Base-by-base conservation (phyloP, 1,140 invertebrate genomes). In the Acromyrmex charruanus region DNA sequence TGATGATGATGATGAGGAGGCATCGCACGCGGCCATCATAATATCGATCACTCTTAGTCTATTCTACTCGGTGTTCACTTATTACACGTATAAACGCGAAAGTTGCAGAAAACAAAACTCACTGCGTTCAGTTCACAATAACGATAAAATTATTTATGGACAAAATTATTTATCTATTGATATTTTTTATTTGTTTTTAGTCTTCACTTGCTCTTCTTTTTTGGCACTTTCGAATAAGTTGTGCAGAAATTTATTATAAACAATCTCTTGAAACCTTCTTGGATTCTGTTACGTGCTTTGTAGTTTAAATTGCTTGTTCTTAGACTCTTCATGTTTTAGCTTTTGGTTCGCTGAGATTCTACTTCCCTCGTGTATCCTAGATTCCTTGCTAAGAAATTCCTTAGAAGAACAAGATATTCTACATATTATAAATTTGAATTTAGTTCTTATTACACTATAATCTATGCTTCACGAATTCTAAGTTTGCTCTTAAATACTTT, bases 11-110 rank as follows among this genome's bases (percentile, higher is more conserved):
- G 77, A 81, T 71, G 90, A 94, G 92, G 93, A 94, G 94, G 94
- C 94, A 94, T 95, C 92, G 94, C 94, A 95, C 94, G 94, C 93
- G 89, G 93, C 94, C 94, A 84, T 81, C 79, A 93, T 92, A 85
- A 85, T 92, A 91, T 93, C 91, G 61, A 92, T 92, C 92, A 89
- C 86, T 86, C 90, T 93, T 94, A 93, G 91, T 89, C 89, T 93
- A 93, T 84, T 93, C 81, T 88, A 92, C 51, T 92, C 87, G 87
- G 44, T 91, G 88, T 92, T 90, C 69, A 87, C 77, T 81, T 91
- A 91, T 89, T 89, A 77, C 86, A 92, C 66, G 77, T 93, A 86
- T 79, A 88, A 84, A 84, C 80, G 69, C 69, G 80, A 84, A 69
- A 61, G 69, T 84, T 74, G 69, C 80, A 84, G 80, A 84, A 84